Evolutionary conservation across 2,888 invertebrate genomes (phyloP).

Genomic region (Acanthosepion esculentum): DNA sequence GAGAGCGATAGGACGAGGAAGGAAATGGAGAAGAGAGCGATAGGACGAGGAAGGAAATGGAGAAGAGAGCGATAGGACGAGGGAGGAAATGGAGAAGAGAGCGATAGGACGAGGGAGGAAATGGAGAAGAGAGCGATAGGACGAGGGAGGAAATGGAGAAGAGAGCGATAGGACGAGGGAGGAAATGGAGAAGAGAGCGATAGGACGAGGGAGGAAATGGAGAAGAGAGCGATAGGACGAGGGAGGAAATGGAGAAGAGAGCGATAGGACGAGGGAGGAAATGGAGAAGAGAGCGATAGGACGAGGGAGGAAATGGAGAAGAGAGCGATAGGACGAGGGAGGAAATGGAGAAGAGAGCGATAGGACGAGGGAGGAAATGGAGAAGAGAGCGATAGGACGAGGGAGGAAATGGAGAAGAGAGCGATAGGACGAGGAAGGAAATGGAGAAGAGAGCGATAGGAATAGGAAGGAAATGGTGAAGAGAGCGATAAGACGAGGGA

Average conservation of each 20-base stretch:
- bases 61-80: not conserved
- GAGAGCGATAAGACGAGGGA: not conserved
- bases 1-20: not conserved
- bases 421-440: not conserved
- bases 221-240: not conserved
- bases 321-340: not conserved
- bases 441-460: not conserved
- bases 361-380: not conserved
- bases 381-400: too few species aligned
- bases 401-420: not conserved
- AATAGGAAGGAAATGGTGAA: not conserved
- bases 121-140: not conserved
- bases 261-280: too few species aligned
- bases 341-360: not conserved
- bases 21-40: not conserved
- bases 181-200: not conserved
- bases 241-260: not conserved
- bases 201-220: not conserved
- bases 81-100: not conserved
- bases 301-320: not conserved
- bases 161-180: not conserved
- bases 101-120: not conserved
- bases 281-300: not conserved
- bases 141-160: not conserved
- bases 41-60: not conserved